These are phyloP conservation scores for Octopus sinensis DNA, from an alignment of 1,140 invertebrate genomes.

Conservation along the genomic window DNA sequence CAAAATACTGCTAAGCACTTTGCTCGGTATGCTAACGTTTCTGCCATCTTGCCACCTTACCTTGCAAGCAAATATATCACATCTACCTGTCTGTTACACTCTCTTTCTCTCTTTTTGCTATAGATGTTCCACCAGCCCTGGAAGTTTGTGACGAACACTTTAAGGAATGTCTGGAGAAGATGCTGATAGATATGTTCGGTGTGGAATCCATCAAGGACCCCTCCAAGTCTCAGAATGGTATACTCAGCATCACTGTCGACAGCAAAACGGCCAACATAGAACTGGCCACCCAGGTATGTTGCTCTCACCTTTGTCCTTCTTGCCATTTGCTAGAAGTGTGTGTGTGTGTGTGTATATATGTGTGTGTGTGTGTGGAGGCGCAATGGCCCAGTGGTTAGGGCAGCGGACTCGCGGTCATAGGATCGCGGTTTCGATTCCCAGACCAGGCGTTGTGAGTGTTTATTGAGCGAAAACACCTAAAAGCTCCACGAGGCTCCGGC, in stretches of 20 bases:
- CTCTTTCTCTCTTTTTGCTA: slow-evolving; percentile 14
- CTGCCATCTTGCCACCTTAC: not conserved
- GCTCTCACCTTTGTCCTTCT: slow-evolving; percentile 12
- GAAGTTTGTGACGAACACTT: slow-evolving; percentile 54
- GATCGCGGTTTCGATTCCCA: too few species aligned
- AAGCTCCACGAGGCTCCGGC: too few species aligned
- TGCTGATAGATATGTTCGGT: slow-evolving; percentile 80
- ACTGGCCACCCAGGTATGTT: slow-evolving; percentile 71
- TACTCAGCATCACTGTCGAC: slow-evolving; percentile 80
- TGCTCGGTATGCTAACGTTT: not conserved
- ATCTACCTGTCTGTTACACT: not conserved
- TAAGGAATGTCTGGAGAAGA: slow-evolving; percentile 86
- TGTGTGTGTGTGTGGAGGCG: too few species aligned
- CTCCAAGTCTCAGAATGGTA: slow-evolving; percentile 76
- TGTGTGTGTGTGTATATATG: not conserved
- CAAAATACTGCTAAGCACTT: too few species aligned
- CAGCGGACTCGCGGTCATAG: too few species aligned
- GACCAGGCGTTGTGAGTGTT: too few species aligned
- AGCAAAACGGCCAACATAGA: slow-evolving; percentile 83
- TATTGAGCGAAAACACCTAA: too few species aligned
- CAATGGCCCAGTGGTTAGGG: too few species aligned
- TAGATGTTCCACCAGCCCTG: slow-evolving; percentile 44
- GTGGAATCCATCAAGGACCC: slow-evolving; percentile 91
- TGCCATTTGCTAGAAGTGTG: slow-evolving; percentile 35
- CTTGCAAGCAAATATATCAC: not conserved